These are phyloP conservation scores for Mactromeris polynyma DNA, from an alignment of 2,888 invertebrate genomes.

Conservation along the genomic window DNA sequence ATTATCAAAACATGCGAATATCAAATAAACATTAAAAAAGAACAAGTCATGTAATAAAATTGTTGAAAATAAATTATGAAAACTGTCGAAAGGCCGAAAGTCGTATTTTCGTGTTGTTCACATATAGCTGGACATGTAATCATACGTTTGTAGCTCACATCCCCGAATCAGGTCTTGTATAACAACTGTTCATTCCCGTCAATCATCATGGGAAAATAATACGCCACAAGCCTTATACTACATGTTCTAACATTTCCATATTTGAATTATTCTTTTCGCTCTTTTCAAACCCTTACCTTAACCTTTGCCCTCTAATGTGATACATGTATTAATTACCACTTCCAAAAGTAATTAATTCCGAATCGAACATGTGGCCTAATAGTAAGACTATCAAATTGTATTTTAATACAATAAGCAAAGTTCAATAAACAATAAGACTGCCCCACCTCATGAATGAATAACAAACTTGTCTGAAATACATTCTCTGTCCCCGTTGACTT, in stretches of 20 bases:
- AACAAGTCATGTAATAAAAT: no score
- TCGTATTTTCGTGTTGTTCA: no score
- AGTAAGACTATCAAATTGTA: neutral
- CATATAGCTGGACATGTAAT: no score
- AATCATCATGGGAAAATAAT: neutral
- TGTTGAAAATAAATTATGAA: no score
- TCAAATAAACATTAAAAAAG: no score
- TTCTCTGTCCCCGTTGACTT: neutral
- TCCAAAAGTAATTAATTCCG: neutral
- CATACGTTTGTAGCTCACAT: no score
- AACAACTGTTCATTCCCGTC: no score
- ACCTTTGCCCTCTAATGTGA: neutral
- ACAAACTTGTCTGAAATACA: slow-evolving; percentile 8
- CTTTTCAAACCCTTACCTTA: neutral
- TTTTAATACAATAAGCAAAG: neutral
- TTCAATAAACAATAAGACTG: neutral
- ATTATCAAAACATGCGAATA: no score
- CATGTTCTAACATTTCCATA: neutral
- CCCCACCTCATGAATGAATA: neutral
- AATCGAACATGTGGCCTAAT: neutral
- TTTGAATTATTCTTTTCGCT: neutral
- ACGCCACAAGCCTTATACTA: neutral
- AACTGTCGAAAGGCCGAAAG: no score
- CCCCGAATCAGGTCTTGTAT: no score
- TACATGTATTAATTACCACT: slow-evolving; percentile 17